These are phyloP conservation scores for Notodonta dromedarius DNA, from an alignment of 2,888 invertebrate genomes.

Conservation along the genomic window DNA sequence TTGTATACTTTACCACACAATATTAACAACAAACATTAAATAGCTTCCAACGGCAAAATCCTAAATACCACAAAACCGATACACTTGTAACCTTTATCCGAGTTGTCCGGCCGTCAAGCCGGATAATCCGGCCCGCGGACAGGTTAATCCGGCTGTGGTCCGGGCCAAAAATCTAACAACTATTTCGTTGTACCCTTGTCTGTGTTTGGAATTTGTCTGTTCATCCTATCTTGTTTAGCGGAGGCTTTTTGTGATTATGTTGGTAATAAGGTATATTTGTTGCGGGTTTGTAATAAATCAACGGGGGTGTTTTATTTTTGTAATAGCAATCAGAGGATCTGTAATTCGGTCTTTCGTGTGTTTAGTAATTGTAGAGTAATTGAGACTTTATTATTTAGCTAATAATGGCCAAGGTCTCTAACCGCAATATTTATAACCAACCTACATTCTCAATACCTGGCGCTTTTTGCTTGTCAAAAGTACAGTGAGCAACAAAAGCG, in stretches of 20 bases:
- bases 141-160: slow-evolving; percentile 57
- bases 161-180: slow-evolving; percentile 49
- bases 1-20: too few species aligned
- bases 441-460: too few species aligned
- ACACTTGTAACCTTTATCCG: slow-evolving; percentile 49
- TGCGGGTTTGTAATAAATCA: slow-evolving; percentile 14
- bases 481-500: slow-evolving; percentile 1
- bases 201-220: slow-evolving; percentile 49
- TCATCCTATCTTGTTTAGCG: slow-evolving; percentile 27
- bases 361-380: too few species aligned
- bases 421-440: too few species aligned
- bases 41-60: slow-evolving; percentile 13
- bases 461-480: neutral
- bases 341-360: too few species aligned
- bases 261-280: slow-evolving; percentile 14
- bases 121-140: slow-evolving; percentile 57
- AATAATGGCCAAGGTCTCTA: too few species aligned
- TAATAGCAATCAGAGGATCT: too few species aligned
- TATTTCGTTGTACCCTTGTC: slow-evolving; percentile 45
- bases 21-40: too few species aligned
- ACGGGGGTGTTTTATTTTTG: neutral
- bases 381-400: too few species aligned
- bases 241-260: slow-evolving; percentile 3
- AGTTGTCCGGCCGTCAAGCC: slow-evolving; percentile 30
- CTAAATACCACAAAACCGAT: slow-evolving; percentile 32